Evolutionary conservation across 2,888 invertebrate genomes (phyloP), one percentile per base, ranked within the genome.

Genomic region (Dynastes tityus): DNA sequence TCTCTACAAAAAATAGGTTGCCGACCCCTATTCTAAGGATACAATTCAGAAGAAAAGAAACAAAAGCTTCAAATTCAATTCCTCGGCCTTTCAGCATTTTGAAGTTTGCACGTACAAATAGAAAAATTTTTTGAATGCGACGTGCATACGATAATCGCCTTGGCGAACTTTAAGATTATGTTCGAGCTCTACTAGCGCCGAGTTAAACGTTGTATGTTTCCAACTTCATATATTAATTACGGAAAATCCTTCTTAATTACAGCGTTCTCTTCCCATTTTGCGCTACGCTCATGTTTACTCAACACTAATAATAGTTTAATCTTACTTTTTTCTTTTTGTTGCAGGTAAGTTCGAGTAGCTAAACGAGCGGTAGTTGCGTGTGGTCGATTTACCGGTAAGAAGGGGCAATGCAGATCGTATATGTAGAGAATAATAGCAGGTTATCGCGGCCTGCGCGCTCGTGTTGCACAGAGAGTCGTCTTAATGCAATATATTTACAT

Each of bases 401-500:
- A 58, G 45, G 61, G 45, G 45, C 45, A 74, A 40, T 73, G 73
- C 73, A 67, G 64, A 9, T 65, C 37, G 74, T 74, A 53, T 53
- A 37, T 11, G 45, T 45, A 45, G 45, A 45, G 45, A 58, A 58
- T 58, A 58, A 16, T 58, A 16, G 16, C 5, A 63, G n/a, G 58
- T 63, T 75, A 64, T 55, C 76, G 37, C 55, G 55, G 27, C 65
- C 45, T 29, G 29, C 29, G 11, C 27, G 13, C 29, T 63, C 11
- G 63, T n/a, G 55, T 29, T 16, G 22, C 63, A 45, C 65, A 3
- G 68, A 51, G 68, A 68, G 45, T 74, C 73, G 67, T 67, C 76
- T 76, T 68, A 67, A 68, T 68, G 76, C 67, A 76, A 76, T 76
- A 68, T 76, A 76, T 67, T 68, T 67, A 67, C 79, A 76, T 76